A percentile compares a stretch with the other conserved stretches of the same genome.
phyloP scores from a whole-genome alignment of 2,113 vertebrate genomes.

The Malurus cyaneus region DNA sequence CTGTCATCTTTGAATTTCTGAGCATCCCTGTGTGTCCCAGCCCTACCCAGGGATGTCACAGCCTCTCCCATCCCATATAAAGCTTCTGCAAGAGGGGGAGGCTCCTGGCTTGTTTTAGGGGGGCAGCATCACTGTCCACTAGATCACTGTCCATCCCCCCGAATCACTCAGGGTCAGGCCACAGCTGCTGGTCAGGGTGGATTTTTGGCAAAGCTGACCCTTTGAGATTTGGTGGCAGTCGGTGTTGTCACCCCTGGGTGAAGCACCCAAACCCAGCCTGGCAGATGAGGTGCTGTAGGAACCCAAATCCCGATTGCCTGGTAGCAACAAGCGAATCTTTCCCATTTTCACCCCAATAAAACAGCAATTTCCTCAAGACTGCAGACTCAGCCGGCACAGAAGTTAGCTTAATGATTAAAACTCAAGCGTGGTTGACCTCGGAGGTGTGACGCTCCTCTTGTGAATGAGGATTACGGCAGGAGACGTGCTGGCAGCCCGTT shows the following conservation, averaged over 20 bases:
- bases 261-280: not conserved
- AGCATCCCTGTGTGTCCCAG: not conserved
- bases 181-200: not conserved
- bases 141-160: rapidly evolving
- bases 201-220: not conserved
- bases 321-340: not conserved
- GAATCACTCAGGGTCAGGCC: rapidly evolving
- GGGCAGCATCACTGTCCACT: not conserved
- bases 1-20: rapidly evolving
- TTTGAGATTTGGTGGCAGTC: rapidly evolving
- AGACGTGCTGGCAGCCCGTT: not conserved
- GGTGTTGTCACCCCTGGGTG: rapidly evolving
- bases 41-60: not conserved
- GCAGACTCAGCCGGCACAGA: not conserved
- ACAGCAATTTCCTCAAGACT: not conserved
- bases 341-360: not conserved
- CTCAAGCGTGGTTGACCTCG: not conserved
- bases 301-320: not conserved
- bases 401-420: slow-evolving; percentile 30
- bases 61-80: not conserved
- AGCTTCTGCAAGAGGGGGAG: not conserved
- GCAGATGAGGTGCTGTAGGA: not conserved
- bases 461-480: slow-evolving; percentile 24
- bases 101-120: not conserved
- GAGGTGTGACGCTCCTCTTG: slow-evolving; percentile 17